Evolutionary conservation across 2,113 vertebrate species (phyloP).

Genomic region (Acinonyx jubatus): DNA sequence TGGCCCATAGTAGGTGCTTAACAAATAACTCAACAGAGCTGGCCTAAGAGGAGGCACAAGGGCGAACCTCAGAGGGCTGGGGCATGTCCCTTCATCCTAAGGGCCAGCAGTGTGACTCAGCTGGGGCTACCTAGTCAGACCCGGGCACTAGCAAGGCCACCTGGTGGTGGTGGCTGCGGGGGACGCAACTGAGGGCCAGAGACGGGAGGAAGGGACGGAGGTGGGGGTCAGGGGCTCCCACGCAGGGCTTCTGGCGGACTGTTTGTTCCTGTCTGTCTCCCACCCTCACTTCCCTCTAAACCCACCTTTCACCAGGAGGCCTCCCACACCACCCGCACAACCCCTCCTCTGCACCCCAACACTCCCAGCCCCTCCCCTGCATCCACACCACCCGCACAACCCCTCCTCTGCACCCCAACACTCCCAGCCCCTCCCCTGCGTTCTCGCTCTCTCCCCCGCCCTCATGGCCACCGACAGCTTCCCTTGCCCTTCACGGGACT

Average conservation of each 20-base stretch:
- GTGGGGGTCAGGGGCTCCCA: neutral
- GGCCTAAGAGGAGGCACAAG: neutral
- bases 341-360: neutral
- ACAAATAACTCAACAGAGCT: neutral
- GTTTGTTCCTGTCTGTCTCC: neutral
- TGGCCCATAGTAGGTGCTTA: neutral
- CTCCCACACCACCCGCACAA: neutral
- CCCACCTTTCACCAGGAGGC: neutral
- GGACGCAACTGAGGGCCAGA: neutral
- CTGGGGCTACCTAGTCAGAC: neutral
- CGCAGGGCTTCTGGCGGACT: neutral
- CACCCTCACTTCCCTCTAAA: neutral
- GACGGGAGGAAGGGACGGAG: neutral
- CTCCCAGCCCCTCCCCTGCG: neutral
- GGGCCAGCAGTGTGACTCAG: neutral
- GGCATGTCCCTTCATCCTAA: neutral
- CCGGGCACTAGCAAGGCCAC: neutral
- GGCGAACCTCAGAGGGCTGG: neutral
- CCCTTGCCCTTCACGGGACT: neutral
- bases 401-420: neutral
- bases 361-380: neutral
- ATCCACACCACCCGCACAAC: fast-evolving
- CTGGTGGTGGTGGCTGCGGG: neutral
- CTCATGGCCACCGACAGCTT: neutral
- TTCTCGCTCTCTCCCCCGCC: neutral